phyloP scores from a whole-genome alignment of 2,888 invertebrate species.

The Drosophila multiciliata region DNA sequence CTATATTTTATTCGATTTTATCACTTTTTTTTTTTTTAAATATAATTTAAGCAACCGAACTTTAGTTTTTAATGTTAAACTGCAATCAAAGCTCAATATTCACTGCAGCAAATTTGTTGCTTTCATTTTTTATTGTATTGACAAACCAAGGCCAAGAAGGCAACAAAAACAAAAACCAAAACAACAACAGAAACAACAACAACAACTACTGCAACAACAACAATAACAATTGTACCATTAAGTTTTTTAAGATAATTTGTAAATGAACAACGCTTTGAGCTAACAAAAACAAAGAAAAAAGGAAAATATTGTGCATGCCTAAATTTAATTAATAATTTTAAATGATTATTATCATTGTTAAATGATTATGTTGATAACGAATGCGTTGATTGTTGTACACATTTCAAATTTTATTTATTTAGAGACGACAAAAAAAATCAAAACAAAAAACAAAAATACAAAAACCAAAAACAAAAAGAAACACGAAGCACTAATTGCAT shows the following conservation, averaged over 20 bases:
- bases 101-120: slow-evolving; percentile 26
- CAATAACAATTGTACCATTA: slow-evolving; percentile 26
- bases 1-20: slow-evolving; percentile 31
- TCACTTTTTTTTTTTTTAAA: not conserved
- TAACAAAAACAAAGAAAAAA: slow-evolving; percentile 4
- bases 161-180: slow-evolving; percentile 37
- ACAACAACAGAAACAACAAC: slow-evolving; percentile 11
- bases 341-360: slow-evolving; percentile 35
- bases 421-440: slow-evolving; percentile 35
- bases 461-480: slow-evolving; percentile 20
- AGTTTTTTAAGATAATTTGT: slow-evolving; percentile 32
- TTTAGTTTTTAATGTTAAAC: slow-evolving; percentile 34
- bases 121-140: slow-evolving; percentile 49
- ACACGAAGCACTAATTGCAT: slow-evolving; percentile 39
- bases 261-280: slow-evolving; percentile 26
- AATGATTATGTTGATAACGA: slow-evolving; percentile 44
- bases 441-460: slow-evolving; percentile 4
- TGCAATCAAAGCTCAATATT: slow-evolving; percentile 28
- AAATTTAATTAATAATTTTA: slow-evolving; percentile 37
- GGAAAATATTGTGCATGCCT: slow-evolving; percentile 51
- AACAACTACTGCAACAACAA: slow-evolving; percentile 12
- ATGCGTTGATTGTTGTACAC: slow-evolving; percentile 29
- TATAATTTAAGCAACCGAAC: slow-evolving; percentile 30
- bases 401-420: slow-evolving; percentile 43
- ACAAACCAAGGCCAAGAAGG: slow-evolving; percentile 61